Evolutionary conservation across 2,797 vertebrate species (phyloP).

Genomic region (Tarsius wallacei): DNA sequence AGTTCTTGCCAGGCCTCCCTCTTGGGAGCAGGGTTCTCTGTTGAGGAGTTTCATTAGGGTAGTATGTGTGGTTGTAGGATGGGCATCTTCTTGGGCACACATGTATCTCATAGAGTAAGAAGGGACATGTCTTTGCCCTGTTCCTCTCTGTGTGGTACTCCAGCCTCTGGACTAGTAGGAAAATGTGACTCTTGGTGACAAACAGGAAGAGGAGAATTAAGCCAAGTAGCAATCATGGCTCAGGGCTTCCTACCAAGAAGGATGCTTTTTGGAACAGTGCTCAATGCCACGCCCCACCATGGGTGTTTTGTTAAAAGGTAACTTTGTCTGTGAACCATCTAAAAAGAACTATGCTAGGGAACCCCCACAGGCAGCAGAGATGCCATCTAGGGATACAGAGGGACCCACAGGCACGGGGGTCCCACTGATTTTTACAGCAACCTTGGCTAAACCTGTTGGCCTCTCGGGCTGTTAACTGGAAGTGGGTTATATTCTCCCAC

Average conservation of each 20-base stretch:
- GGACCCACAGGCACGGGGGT: neutral
- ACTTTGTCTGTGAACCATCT: constrained; percentile 27
- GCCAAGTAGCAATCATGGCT: neutral
- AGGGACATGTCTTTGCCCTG: neutral
- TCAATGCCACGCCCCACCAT: neutral
- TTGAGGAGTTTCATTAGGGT: neutral
- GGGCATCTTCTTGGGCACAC: neutral
- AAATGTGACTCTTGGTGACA: constrained; percentile 62
- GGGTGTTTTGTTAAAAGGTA: constrained; percentile 28
- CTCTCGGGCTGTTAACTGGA: constrained; percentile 32
- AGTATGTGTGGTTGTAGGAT: neutral
- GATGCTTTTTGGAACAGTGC: neutral
- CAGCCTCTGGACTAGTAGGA: neutral
- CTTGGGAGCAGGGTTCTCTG: neutral
- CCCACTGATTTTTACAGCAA: neutral
- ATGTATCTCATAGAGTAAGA: neutral
- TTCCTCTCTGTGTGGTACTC: neutral
- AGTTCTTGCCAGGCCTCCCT: constrained; percentile 1
- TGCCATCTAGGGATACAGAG: neutral
- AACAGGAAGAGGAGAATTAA: neutral
- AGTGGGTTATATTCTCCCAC: neutral
- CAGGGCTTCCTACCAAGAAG: neutral
- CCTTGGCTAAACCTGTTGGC: neutral
- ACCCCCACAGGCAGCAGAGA: neutral
- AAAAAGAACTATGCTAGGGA: neutral